Evolutionary conservation across 2,888 invertebrate species (phyloP), one percentile per base, ranked within the genome.

Genomic region (Tenthredo scrophulariae): DNA sequence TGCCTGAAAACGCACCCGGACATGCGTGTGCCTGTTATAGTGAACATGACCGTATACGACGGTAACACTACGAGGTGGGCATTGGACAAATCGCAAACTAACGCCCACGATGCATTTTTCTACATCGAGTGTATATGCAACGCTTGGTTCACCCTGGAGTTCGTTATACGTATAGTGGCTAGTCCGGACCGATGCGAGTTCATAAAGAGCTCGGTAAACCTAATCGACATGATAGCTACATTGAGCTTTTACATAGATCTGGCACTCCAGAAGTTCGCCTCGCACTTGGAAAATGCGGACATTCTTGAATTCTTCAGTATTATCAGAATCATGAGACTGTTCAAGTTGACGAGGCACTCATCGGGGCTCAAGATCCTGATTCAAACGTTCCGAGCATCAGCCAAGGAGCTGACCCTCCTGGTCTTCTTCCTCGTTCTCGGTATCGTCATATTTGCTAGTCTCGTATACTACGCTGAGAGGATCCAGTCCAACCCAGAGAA

Each of bases 1-100:
- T 99, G 99, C 95, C 96, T 99, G 93, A 99, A 99, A 95, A 99
- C 99, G 77, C 99, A 99, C 94, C 99, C 99, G 88, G 99, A 98
- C 94, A 98, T 99, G 97, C 95, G 99, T 91, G 98, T 98, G 91
- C 98, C 98, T 87, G 96, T 97, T 91, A 97, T 98, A 89, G 95
- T 95, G 90, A 97, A 97, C 94, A 95, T 96, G 91, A 96, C 97
- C 87, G 97, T 98, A 90, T 95, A 95, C 89, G 97, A 96, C 72
- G 96, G 97, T 74, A 96, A 95, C 91, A 95, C 95, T 88, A 96
- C 96, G 85, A 95, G 96, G 88, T 98, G 97, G 97, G 97, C 96
- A 85, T 94, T 98, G 91, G 98, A 99, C 94, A 97, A 97, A 94
- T 95, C 96, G 91, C 97, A 97, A 94, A 99, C 99, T 84, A 99